Evolutionary conservation across 2,888 invertebrate genomes (phyloP).

Genomic region (Galerucella calmariensis): DNA sequence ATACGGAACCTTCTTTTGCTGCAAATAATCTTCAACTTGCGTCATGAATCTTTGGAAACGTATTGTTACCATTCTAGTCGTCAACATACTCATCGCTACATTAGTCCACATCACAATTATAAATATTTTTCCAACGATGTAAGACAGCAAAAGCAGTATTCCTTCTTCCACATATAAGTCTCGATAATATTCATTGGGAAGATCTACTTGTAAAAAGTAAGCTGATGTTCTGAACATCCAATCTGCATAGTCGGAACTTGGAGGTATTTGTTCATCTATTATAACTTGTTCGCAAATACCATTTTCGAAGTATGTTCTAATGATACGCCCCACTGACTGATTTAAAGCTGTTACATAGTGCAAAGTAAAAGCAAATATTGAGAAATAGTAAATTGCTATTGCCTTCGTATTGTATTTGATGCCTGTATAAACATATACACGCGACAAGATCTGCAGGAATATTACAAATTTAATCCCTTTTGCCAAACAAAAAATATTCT

Average conservation of each 20-base stretch:
- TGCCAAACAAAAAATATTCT: neutral
- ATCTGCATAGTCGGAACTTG: neutral
- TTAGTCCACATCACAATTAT: conserved; percentile 30
- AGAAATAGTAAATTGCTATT: neutral
- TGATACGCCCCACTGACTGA: neutral
- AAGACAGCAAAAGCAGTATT: conserved; percentile 17
- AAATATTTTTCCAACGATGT: conserved; percentile 28
- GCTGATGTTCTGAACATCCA: conserved; percentile 3
- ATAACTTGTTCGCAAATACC: neutral
- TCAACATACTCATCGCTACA: conserved; percentile 22
- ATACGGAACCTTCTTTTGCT: conserved; percentile 61
- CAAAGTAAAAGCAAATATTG: neutral
- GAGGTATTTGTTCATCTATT: neutral
- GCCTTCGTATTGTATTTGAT: neutral
- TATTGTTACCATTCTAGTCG: conserved; percentile 49
- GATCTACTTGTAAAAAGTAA: neutral
- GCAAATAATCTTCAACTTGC: conserved; percentile 61
- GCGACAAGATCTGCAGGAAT: neutral
- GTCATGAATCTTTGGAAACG: conserved; percentile 63
- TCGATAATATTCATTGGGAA: neutral
- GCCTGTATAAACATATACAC: neutral
- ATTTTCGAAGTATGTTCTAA: neutral
- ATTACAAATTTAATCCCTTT: neutral
- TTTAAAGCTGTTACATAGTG: neutral
- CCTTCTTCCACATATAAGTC: conserved; percentile 6